Evolutionary conservation across 2,113 vertebrate species (phyloP).

Genomic region (Eublepharis macularius): DNA sequence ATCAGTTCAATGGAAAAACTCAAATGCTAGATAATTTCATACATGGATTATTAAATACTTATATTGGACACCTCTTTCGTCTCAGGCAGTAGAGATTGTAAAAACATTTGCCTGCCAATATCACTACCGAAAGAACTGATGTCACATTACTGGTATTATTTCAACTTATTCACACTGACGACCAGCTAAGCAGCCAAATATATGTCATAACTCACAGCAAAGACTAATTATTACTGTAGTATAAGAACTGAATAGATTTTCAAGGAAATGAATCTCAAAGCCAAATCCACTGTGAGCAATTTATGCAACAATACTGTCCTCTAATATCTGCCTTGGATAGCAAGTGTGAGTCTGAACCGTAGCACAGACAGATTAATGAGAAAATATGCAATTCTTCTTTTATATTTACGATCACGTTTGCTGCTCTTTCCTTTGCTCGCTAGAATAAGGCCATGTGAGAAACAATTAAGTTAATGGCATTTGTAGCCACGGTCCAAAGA

Average conservation of each 20-base stretch:
- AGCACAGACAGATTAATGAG: neutral
- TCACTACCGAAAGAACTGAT: neutral
- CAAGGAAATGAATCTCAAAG: neutral
- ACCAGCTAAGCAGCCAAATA: neutral
- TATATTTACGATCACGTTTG: neutral
- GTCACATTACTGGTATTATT: neutral
- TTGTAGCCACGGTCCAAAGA: neutral
- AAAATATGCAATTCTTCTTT: neutral
- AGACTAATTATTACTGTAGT: neutral
- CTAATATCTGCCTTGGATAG: neutral
- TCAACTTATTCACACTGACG: neutral
- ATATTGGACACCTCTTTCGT: neutral
- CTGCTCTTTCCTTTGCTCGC: neutral
- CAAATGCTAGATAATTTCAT: neutral
- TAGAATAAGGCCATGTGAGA: neutral
- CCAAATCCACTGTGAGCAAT: neutral
- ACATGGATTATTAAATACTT: neutral
- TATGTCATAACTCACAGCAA: neutral
- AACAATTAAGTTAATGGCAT: constrained; percentile 48
- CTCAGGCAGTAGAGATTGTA: neutral
- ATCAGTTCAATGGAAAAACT: neutral
- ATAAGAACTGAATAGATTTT: neutral
- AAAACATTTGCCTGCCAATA: neutral
- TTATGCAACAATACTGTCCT: neutral
- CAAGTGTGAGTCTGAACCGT: neutral